Base-by-base conservation (phyloP, 2,113 vertebrate species). In the Lipophrys pholis region DNA sequence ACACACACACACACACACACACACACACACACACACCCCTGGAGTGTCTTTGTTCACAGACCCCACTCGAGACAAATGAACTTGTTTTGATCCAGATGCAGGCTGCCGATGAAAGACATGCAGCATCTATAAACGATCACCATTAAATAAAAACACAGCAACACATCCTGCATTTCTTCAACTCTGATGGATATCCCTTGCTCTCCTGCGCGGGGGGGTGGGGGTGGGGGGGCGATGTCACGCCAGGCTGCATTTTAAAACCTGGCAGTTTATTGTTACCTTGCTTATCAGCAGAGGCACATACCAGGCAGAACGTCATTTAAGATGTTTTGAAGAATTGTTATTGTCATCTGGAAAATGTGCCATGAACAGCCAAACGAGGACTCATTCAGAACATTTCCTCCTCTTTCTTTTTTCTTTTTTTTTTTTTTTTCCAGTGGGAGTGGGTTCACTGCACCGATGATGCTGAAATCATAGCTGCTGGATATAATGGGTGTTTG, bases 261-360 rank as follows among this genome's bases (percentile, higher is more conserved):
- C 38, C 67, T 75, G 77, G 62, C 81, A 45, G 35, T 69, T 84
- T 65, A 72, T 76, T 74, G 69, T 76, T 69, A 51, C 79, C 73
- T 74, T 49, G 39, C 71, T 88, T 82, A 85, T 88, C 82, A 77
- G 76, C 69, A 14, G 39, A 49, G 72, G 21, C 69, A 70, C 72
- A 85, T 77, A 69, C 71, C 58, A 59, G 77, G 74, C 74, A 61
- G 78, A 68, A 78, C 59, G 38, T 78, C 59, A 73, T 86, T 82
- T 73, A 87, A 82, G 82, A 70, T 82, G 69, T 74, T 85, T 54
- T 81, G 82, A 81, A 50, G 84, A 58, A 74, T 42, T 78, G 55
- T 84, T 63, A 70, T 73, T 73, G 80, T 88, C 76, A 68, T 73
- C 77, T 83, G 77, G 70, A 85, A 85, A 84, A 87, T 73, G 70